Percentiles rank a stretch among this genome's conserved stretches.
phyloP scores from a whole-genome alignment of 2,797 vertebrate genomes.

The Acanthurus lineatus region DNA sequence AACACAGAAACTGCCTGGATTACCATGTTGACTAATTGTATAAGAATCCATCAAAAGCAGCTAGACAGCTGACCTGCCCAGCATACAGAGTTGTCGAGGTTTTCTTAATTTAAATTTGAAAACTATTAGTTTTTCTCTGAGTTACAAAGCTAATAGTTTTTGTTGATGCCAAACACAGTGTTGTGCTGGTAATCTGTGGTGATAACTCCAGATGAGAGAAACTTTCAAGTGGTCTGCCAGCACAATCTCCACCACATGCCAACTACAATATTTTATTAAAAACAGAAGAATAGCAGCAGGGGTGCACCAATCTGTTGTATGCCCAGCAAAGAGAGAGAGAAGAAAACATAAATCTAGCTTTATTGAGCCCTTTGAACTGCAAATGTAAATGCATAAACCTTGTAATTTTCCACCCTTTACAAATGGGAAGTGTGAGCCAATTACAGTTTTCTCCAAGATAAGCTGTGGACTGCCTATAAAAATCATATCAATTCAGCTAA shows the following conservation, averaged over 20 bases:
- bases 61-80: not conserved
- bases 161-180: not conserved
- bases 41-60: not conserved
- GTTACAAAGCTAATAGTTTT: not conserved
- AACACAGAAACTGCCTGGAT: not conserved
- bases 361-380: constrained; percentile 30
- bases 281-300: not conserved
- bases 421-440: constrained; percentile 31
- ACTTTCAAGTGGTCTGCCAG: too few relatives aligned
- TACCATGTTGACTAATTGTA: not conserved
- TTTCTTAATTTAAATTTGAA: not conserved
- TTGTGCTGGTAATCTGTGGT: not conserved
- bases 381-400: constrained; percentile 34
- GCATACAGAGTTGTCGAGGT: not conserved
- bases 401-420: constrained; percentile 51
- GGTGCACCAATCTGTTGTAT: not conserved
- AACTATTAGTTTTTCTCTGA: not conserved
- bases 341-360: constrained; percentile 15
- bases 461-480: constrained; percentile 38
- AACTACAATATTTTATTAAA: not conserved
- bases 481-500: constrained; percentile 42
- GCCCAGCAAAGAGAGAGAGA: not conserved
- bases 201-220: not conserved
- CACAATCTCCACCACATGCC: not conserved
- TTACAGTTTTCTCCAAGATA: constrained; percentile 51